Evolutionary conservation across 2,888 invertebrate genomes (phyloP).

Genomic region (Melieria crassipennis): DNA sequence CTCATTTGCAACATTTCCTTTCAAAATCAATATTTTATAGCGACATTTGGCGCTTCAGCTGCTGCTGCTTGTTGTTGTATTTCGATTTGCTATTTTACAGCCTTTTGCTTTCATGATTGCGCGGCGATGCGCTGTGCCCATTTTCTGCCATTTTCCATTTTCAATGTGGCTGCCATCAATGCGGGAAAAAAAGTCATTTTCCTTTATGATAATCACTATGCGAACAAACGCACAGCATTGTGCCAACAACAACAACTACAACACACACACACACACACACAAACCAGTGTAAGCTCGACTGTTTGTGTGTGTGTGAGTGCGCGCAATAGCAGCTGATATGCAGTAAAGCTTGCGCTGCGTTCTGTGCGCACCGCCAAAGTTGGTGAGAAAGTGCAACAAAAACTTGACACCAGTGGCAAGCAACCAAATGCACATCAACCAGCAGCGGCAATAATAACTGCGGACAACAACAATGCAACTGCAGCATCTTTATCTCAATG

Average conservation of each 20-base stretch:
- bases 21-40: not conserved
- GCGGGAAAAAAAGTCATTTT: not conserved
- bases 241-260: not conserved
- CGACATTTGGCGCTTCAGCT: not conserved
- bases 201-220: not conserved
- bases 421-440: not conserved
- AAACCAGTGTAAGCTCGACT: not conserved
- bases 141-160: not conserved
- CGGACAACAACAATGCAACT: not conserved
- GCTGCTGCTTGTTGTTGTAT: not conserved
- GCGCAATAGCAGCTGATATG: not conserved
- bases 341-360: no score
- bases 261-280: not conserved
- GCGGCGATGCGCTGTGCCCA: not conserved
- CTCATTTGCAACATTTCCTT: not conserved
- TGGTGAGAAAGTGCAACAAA: conserved; percentile 6
- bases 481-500: not conserved
- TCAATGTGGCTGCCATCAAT: not conserved
- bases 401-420: not conserved
- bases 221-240: not conserved
- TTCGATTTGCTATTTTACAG: not conserved
- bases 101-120: not conserved
- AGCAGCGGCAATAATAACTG: not conserved
- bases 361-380: not conserved
- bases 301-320: not conserved